These are phyloP conservation scores for Iguana delicatissima DNA, from an alignment of 2,797 vertebrate species.

Conservation along the genomic window DNA sequence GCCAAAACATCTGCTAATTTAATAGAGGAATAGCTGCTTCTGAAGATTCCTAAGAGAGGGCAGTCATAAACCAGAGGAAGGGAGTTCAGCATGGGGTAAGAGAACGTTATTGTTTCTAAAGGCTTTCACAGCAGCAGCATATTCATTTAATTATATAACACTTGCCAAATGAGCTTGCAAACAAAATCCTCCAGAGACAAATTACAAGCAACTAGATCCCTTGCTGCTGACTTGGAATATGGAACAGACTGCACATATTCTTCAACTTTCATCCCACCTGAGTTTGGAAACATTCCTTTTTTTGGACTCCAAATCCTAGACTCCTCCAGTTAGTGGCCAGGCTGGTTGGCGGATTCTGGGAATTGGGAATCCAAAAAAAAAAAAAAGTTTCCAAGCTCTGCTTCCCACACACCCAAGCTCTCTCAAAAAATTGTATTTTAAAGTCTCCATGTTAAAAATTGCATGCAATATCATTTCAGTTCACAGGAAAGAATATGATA, in stretches of 20 bases:
- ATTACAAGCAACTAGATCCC: neutral
- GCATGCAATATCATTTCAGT: neutral
- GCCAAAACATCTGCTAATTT: slow-evolving; percentile 79
- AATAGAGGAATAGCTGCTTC: slow-evolving; percentile 75
- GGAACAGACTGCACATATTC: neutral
- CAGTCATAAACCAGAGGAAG: slow-evolving; percentile 71
- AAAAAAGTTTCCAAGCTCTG: too few relatives aligned
- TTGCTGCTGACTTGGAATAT: neutral
- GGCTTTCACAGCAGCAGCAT: neutral
- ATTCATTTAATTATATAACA: slow-evolving; percentile 5
- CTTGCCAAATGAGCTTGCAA: neutral
- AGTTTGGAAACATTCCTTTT: too few relatives aligned
- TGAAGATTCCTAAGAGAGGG: slow-evolving; percentile 38
- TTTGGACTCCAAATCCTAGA: too few relatives aligned
- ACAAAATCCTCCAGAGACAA: neutral
- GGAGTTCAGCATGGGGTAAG: slow-evolving; percentile 37
- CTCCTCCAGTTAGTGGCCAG: too few relatives aligned
- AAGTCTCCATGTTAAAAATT: neutral
- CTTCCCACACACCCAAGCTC: too few relatives aligned
- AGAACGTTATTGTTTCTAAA: slow-evolving; percentile 1
- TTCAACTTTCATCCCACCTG: neutral
- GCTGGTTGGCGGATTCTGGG: too few relatives aligned
- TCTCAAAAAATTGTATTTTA: neutral
- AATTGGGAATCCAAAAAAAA: too few relatives aligned
- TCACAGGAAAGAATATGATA: neutral